Percentiles rank a stretch among this genome's conserved stretches.
These are phyloP conservation scores for Oceanites oceanicus DNA, from an alignment of 2,113 vertebrate genomes.

Conservation along the genomic window DNA sequence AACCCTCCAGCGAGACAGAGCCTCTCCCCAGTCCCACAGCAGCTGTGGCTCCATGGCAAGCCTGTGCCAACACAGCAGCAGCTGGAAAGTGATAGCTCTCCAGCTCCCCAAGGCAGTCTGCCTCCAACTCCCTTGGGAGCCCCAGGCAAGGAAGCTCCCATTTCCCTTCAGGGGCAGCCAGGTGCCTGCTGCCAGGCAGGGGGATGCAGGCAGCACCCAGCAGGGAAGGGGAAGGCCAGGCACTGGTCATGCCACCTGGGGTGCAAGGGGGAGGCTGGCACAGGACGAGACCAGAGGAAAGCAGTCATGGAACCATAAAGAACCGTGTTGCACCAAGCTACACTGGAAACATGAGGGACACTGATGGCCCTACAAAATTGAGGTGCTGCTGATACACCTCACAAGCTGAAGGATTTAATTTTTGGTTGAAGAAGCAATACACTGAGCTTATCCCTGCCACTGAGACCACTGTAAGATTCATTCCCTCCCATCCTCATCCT, in stretches of 20 bases:
- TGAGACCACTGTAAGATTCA: background rate
- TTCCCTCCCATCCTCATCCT: background rate
- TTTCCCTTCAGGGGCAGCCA: background rate
- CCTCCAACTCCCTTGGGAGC: background rate
- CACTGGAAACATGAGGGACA: background rate
- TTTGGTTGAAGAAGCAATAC: background rate
- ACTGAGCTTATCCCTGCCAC: background rate
- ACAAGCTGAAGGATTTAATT: background rate
- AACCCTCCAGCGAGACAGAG: background rate
- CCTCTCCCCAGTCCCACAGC: background rate
- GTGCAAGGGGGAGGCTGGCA: background rate
- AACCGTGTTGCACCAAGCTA: rapidly evolving
- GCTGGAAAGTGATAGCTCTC: background rate
- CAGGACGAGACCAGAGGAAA: background rate
- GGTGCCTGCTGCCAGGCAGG: background rate
- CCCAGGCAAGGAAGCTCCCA: background rate
- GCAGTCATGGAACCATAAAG: no score
- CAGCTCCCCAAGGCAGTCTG: background rate
- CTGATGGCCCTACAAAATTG: background rate
- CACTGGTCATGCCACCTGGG: background rate
- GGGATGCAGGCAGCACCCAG: background rate
- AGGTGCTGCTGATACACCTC: background rate
- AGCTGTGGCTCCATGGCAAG: background rate
- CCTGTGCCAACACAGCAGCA: background rate
- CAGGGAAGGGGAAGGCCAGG: background rate